Evolutionary conservation across 2,888 invertebrate genomes (phyloP).

Genomic region (Aspidiotus destructor): DNA sequence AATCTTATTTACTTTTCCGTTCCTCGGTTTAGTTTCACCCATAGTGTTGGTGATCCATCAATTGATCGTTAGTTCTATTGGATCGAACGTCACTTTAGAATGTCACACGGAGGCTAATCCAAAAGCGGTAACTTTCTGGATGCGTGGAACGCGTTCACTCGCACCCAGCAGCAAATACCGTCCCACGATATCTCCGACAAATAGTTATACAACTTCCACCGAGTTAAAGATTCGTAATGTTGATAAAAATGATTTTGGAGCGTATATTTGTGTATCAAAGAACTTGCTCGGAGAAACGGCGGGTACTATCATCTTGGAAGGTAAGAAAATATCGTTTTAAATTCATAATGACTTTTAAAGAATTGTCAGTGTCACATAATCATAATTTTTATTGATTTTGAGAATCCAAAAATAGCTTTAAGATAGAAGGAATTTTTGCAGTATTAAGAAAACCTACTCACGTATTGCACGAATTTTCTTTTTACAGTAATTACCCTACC

Average conservation of each 20-base stretch:
- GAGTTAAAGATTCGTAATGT: slow-evolving; percentile 68
- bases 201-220: slow-evolving; percentile 73
- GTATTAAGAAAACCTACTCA: no score
- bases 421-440: no score
- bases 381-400: no score
- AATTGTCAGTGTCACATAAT: background rate
- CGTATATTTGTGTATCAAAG: slow-evolving; percentile 79
- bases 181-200: slow-evolving; percentile 42
- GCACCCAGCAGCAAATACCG: slow-evolving; percentile 68
- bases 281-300: slow-evolving; percentile 85
- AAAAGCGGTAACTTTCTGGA: slow-evolving; percentile 86
- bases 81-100: slow-evolving; percentile 73
- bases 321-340: slow-evolving; percentile 51
- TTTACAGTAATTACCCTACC: no score
- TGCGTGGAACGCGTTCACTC: slow-evolving; percentile 77
- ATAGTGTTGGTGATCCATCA: slow-evolving; percentile 89
- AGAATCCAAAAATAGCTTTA: no score
- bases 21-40: slow-evolving; percentile 63
- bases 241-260: slow-evolving; percentile 66
- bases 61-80: slow-evolving; percentile 72
- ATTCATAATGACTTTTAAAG: background rate
- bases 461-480: no score
- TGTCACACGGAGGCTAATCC: slow-evolving; percentile 87
- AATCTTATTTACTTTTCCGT: slow-evolving; percentile 31
- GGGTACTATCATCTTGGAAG: slow-evolving; percentile 77